These are phyloP conservation scores for Scaeva pyrastri DNA, from an alignment of 2,888 invertebrate species.

Conservation along the genomic window DNA sequence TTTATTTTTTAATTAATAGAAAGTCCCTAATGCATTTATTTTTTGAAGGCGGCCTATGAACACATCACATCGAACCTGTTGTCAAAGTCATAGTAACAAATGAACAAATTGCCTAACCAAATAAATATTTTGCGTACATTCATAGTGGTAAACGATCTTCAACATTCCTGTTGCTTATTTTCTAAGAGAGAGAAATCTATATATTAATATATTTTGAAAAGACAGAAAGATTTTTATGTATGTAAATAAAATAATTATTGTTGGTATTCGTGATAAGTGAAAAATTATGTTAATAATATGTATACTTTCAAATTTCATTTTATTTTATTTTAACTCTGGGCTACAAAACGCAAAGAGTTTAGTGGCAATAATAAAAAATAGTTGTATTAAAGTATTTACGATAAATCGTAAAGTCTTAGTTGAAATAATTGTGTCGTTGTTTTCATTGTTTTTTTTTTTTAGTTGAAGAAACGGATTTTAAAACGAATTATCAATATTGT, in stretches of 20 bases:
- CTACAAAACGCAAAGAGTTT: slow-evolving; percentile 32
- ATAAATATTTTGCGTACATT: background rate
- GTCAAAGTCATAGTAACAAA: slow-evolving; percentile 75
- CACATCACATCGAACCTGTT: slow-evolving; percentile 80
- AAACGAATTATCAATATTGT: no score
- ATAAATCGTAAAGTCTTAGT: slow-evolving; percentile 13
- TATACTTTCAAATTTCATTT: slow-evolving; percentile 45
- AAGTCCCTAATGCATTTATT: background rate
- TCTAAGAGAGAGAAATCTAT: slow-evolving; percentile 49
- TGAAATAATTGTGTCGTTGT: background rate
- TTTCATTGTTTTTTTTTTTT: background rate
- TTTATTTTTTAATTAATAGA: background rate
- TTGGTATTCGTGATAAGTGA: slow-evolving; percentile 62
- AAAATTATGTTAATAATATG: slow-evolving; percentile 49
- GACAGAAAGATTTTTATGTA: background rate
- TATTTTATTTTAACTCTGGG: slow-evolving; percentile 51
- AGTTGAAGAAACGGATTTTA: no score
- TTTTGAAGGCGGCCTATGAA: slow-evolving; percentile 81
- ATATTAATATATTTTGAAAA: slow-evolving; percentile 25
- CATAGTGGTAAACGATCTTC: background rate
- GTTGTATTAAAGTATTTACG: slow-evolving; percentile 39
- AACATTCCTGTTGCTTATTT: slow-evolving; percentile 60
- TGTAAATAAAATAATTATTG: slow-evolving; percentile 50
- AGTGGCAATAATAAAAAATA: slow-evolving; percentile 55
- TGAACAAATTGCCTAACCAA: slow-evolving; percentile 9